phyloP scores from a whole-genome alignment of 1,140 invertebrate genomes.

The Goniozus legneri region DNA sequence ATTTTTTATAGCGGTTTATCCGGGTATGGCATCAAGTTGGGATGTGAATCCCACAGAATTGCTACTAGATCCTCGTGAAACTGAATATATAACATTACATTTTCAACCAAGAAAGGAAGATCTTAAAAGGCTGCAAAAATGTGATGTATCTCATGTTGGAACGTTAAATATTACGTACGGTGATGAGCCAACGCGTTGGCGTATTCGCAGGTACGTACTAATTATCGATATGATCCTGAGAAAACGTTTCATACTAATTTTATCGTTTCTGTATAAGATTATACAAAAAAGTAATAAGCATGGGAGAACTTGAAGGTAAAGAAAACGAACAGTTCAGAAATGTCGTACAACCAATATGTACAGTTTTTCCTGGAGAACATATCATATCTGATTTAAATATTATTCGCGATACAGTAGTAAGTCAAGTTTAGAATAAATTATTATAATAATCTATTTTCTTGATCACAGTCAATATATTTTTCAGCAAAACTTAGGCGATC shows the following conservation, averaged over 20 bases:
- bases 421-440: constrained; percentile 10
- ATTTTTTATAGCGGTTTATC: constrained; percentile 41
- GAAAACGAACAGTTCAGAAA: constrained; percentile 40
- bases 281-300: constrained; percentile 43
- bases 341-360: constrained; percentile 41
- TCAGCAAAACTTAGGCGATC: constrained; percentile 42
- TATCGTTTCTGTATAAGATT: too few species aligned
- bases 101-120: constrained; percentile 47
- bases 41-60: constrained; percentile 43
- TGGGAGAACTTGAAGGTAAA: constrained; percentile 32
- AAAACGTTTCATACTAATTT: too few species aligned
- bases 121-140: constrained; percentile 28
- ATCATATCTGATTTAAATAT: constrained; percentile 33
- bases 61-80: constrained; percentile 38
- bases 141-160: constrained; percentile 42
- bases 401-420: constrained; percentile 45
- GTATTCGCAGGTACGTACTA: constrained; percentile 50
- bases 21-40: constrained; percentile 42
- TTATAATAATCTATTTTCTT: constrained; percentile 8
- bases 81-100: constrained; percentile 35
- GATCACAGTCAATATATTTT: constrained; percentile 2
- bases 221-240: too few species aligned
- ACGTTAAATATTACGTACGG: constrained; percentile 45
- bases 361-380: constrained; percentile 40
- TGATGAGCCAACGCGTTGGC: constrained; percentile 48